These are phyloP conservation scores for Bagarius yarrelli DNA, from an alignment of 2,113 vertebrate genomes.

Conservation along the genomic window DNA sequence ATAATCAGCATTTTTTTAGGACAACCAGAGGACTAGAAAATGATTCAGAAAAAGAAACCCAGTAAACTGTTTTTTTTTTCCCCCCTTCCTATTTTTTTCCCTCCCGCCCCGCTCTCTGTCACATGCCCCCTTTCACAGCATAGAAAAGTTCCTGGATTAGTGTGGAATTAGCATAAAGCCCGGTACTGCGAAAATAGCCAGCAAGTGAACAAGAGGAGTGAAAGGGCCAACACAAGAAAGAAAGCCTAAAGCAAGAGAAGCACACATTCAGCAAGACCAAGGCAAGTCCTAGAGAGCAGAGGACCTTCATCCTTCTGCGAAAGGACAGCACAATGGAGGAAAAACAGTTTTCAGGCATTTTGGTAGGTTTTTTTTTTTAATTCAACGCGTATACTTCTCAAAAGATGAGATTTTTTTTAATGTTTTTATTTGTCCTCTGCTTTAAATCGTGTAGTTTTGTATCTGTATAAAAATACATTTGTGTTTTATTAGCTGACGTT, in stretches of 20 bases:
- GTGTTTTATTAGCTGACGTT: no score
- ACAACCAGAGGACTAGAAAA: constrained; percentile 8
- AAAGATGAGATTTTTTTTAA: background rate
- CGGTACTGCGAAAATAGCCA: constrained; percentile 59
- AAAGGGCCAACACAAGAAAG: constrained; percentile 53
- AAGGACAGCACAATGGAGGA: constrained; percentile 68
- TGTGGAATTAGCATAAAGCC: constrained; percentile 74
- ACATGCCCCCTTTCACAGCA: constrained; percentile 76
- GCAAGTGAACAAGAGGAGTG: constrained; percentile 58
- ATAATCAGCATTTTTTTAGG: background rate
- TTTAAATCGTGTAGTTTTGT: background rate
- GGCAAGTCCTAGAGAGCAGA: constrained; percentile 43
- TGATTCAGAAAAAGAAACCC: constrained; percentile 39
- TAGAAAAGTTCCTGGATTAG: constrained; percentile 80
- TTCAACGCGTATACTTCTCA: background rate
- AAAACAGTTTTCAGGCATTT: constrained; percentile 71
- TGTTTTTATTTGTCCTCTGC: background rate
- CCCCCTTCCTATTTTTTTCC: constrained; percentile 3
- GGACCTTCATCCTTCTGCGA: constrained; percentile 61
- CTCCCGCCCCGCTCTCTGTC: constrained; percentile 58
- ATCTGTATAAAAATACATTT: background rate
- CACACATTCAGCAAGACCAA: constrained; percentile 35
- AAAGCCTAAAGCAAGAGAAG: constrained; percentile 45
- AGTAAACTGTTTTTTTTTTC: constrained; percentile 58
- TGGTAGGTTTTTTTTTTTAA: constrained; percentile 63